These are phyloP conservation scores for Trypoxylus dichotomus DNA, from an alignment of 1,140 invertebrate species.

Conservation along the genomic window DNA sequence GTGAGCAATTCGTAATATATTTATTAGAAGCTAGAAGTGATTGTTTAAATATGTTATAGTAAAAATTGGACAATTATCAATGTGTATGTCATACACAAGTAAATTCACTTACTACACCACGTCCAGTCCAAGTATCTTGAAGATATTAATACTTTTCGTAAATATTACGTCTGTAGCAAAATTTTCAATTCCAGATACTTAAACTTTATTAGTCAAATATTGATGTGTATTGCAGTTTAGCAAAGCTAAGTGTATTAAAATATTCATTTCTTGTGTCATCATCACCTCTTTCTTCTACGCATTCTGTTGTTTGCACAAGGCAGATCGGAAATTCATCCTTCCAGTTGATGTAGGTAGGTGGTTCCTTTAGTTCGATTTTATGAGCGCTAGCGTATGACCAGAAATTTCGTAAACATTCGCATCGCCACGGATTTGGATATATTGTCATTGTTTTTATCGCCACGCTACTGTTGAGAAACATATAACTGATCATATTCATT, in stretches of 20 bases:
- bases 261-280: not conserved
- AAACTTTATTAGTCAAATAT: not conserved
- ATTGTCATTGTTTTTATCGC: not conserved
- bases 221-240: not conserved
- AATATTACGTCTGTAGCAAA: too few relatives aligned
- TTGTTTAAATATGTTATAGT: too few relatives aligned
- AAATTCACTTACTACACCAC: too few relatives aligned
- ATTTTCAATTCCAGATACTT: not conserved
- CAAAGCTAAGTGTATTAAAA: not conserved
- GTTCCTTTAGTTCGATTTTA: not conserved
- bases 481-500: not conserved
- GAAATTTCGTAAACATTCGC: slow-evolving; percentile 3
- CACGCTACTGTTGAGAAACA: not conserved
- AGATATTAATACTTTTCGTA: too few relatives aligned
- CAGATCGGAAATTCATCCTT: not conserved
- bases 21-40: too few relatives aligned
- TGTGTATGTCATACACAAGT: too few relatives aligned
- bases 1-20: too few relatives aligned
- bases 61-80: too few relatives aligned
- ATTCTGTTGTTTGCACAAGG: not conserved
- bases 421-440: slow-evolving; percentile 15
- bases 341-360: not conserved
- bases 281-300: not conserved
- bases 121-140: too few relatives aligned
- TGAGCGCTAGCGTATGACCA: not conserved